Evolutionary conservation across 2,888 invertebrate species (phyloP), one percentile per base, ranked within the genome.

Genomic region (Hybos culiciformis): DNA sequence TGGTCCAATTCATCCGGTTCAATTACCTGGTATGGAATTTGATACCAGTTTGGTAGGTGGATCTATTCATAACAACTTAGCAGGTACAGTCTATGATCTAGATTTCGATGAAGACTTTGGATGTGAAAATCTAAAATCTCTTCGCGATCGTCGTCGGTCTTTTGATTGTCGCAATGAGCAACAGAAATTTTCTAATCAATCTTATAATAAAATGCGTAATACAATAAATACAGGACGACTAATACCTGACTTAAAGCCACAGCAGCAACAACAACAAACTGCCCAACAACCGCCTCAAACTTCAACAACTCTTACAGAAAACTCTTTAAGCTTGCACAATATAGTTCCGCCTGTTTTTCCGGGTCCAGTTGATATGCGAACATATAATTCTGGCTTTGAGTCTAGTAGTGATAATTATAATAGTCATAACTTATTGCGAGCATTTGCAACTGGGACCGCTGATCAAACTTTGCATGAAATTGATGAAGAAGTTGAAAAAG

Each of bases 281-380:
- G 44, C 52, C 5, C 53, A 45, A 34, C 23, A 48, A 1, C 41
- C 41, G 21, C 23, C 43, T 14, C 46, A 43, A 23, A 48, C 44
- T 39, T 55, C 61, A 14, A 58, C 63, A 37, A 69, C 68, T 34
- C 58, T 70, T 15, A 14, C 15, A 5, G n/a, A n/a, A n/a, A n/a
- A n/a, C n/a, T n/a, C n/a, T n/a, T n/a, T n/a, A n/a, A 29, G 29
- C n/a, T 29, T 29, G n/a, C 29, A n/a, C 38, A n/a, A n/a, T n/a
- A n/a, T n/a, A n/a, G 81, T 82, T 7, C 72, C 77, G 50, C 80
- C 84, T 1, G 75, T 87, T 40, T 62, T 88, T 48, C 87, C 88
- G 1, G 88, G 86, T 2, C 88, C 88, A 0, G 88, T 88, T 1
- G 87, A 88, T 60, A 88, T 88, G 88, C 76, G 88, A 42, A 87